Evolutionary conservation across 1,140 invertebrate genomes (phyloP).

Genomic region (Leptinotarsa texana): DNA sequence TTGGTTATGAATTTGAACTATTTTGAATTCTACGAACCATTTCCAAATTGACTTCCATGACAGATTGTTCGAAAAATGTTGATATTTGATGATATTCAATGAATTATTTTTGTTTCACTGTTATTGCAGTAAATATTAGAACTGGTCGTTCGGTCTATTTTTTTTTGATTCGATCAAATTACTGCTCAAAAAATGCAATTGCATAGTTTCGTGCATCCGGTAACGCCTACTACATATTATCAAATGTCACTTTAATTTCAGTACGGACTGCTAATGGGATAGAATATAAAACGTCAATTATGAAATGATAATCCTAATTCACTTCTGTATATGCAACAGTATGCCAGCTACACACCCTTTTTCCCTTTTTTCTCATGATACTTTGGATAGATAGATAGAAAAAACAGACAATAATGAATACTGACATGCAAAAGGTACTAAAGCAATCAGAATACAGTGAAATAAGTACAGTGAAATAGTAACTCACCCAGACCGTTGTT

Average conservation of each 20-base stretch:
- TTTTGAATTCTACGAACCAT: too few species aligned
- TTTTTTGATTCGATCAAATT: too few species aligned
- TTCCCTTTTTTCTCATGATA: not conserved
- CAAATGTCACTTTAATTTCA: not conserved
- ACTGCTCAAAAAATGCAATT: not conserved
- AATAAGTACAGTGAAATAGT: not conserved
- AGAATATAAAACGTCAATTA: not conserved
- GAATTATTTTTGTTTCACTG: too few species aligned
- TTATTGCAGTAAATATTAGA: too few species aligned
- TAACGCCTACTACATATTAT: not conserved
- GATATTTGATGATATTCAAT: too few species aligned
- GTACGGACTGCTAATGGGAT: not conserved
- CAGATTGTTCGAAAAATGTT: too few species aligned
- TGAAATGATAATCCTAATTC: not conserved
- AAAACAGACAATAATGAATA: not conserved
- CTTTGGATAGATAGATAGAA: not conserved
- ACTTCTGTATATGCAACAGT: not conserved
- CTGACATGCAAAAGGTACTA: not conserved
- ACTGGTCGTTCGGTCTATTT: too few species aligned
- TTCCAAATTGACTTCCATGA: too few species aligned
- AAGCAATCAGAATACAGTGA: not conserved
- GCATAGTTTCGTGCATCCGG: not conserved
- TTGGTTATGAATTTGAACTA: too few species aligned
- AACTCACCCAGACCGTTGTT: conserved; percentile 42
- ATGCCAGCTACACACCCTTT: not conserved